Base-by-base conservation (phyloP, 2,113 vertebrate species). In the Dolichallabes microphthalmus region DNA sequence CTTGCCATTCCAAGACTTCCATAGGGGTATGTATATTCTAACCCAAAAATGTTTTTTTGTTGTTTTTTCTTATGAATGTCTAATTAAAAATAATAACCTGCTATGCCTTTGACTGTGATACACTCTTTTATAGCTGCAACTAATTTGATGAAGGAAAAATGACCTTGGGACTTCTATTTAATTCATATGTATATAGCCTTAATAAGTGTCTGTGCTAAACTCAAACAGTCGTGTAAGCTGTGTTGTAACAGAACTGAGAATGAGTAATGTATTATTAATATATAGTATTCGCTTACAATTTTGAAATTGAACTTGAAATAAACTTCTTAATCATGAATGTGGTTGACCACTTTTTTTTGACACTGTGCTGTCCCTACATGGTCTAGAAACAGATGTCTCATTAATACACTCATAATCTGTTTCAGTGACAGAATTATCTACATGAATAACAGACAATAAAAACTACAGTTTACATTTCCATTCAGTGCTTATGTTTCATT, bases 381-480 rank as follows among this genome's bases (percentile, higher is more conserved):
- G 45, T 77, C 32, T 66, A 35, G 52, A 53, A 19, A 81, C 85
- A 88, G 85, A 88, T 84, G 71, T 35, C 82, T 63, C 69, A 83
- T 88, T 75, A 86, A 64, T 61, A 85, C 20, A 69, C 4, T 55
- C 60, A 73, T 76, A 78, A 79, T 84, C 27, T 71, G 74, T 77
- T 84, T 60, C 45, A 66, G 39, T 35, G 57, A 82, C 79, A 78
- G 4, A 76, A 68, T 75, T 19, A 84, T 82, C 25, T 86, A 45
- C 58, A 84, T 84, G 82, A 86, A 88, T 84, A 80, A 52, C 20
- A 84, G n/a, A 83, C 66, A 78, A 79, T 60, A 80, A 76, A 81
- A 75, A 71, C 79, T 75, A 69, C 32, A 76, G 76, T 75, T 76
- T 82, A 52, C 20, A 64, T 88, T 88, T 58, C 14, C 35, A 77